Conservation (phyloP, 2,888 invertebrate species). For the Plebejus argus region DNA sequence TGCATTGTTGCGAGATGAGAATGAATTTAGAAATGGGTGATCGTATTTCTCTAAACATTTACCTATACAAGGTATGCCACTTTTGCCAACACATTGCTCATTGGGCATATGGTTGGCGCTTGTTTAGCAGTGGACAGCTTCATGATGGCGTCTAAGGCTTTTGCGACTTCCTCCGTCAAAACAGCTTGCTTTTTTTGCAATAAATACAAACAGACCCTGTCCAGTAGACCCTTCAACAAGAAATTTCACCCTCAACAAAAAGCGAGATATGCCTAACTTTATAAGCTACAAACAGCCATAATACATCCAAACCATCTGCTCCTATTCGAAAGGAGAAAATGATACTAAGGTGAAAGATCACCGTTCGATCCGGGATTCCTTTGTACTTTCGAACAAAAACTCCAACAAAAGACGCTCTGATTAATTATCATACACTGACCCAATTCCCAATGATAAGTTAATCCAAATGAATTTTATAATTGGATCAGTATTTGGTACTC, state of each 20-base stretch:
- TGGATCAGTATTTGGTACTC: background rate
- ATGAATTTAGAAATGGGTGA: background rate
- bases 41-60: background rate
- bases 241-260: too few relatives aligned
- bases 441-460: conserved; percentile 22
- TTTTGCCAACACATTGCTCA: background rate
- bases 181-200: too few relatives aligned
- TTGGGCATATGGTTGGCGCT: too few relatives aligned
- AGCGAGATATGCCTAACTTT: background rate
- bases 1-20: conserved; percentile 9
- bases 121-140: too few relatives aligned
- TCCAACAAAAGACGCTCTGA: conserved; percentile 58
- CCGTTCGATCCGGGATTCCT: conserved; percentile 55
- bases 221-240: too few relatives aligned
- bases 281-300: conserved; percentile 4
- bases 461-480: conserved; percentile 27
- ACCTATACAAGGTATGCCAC: background rate
- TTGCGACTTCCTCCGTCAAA: too few relatives aligned
- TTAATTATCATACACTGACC: conserved; percentile 57
- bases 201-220: too few relatives aligned
- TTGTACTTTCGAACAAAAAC: conserved; percentile 63
- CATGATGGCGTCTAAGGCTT: too few relatives aligned
- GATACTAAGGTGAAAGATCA: conserved; percentile 62
- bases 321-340: conserved; percentile 46
- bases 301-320: conserved; percentile 43